Evolutionary conservation across 2,113 vertebrate species (phyloP), one percentile per base, ranked within the genome.

Genomic region (Mola mola): DNA sequence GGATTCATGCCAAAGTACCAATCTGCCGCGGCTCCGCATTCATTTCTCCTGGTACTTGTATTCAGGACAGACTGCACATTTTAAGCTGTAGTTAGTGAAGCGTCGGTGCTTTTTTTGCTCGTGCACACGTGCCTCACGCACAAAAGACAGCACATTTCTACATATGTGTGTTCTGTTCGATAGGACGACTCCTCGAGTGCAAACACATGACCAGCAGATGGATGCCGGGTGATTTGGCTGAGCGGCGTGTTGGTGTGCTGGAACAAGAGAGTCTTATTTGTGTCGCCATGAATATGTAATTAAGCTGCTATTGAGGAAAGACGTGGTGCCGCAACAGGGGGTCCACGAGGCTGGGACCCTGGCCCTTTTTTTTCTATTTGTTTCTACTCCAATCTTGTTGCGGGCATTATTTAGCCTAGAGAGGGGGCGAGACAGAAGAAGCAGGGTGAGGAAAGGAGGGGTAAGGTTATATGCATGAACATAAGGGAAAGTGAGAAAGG

Each of bases 251-350:
- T 82, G 84, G 81, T 79, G 74, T 72, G 69, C 65, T 24, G 36
- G 68, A 52, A 77, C 49, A 50, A 68, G 59, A 51, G 67, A 50
- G 53, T 65, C 70, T 79, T 81, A 84, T 81, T 85, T 83, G 81
- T 83, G 79, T 83, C 63, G 59, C 66, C 83, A 85, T 90, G 84
- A 90, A 87, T 88, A 80, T 86, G 79, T 87, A 82, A 87, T 90
- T 77, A 82, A 74, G 78, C 81, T 51, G 43, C 77, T 43, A 62
- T 80, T 76, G 81, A 85, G 67, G 79, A 61, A 82, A 84, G 81
- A 78, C 40, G 57, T 29, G 24, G 61, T 59, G 75, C 36, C 38
- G 5, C 28, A 12, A 66, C 75, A 79, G 82, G 84, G 80, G 83
- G 81, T 72, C 72, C 62, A 72, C 24, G 9, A 58, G 70, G 33